Base-by-base conservation (phyloP, 2,888 invertebrate species). In the Luperina nickerlii region DNA sequence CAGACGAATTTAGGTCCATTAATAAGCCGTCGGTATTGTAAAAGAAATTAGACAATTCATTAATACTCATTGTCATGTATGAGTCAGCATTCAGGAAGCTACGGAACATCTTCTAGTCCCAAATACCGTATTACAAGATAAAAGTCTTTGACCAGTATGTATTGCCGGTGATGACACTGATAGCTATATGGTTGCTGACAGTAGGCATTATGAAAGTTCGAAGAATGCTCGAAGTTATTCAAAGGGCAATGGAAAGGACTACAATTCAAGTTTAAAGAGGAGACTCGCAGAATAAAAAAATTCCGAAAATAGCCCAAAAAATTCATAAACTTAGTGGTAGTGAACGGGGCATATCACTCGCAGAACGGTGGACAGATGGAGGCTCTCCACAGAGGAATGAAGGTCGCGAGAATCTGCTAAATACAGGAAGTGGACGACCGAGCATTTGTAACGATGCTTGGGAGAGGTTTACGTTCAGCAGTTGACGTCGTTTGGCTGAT, bases 21-120 rank as follows among this genome's bases (percentile, higher is more conserved):
- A 94, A 94, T 93, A 93, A 90, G 89, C 94, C 93, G 94, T 94
- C 94, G 93, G 90, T 93, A 92, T 93, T 90, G 91, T 91, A 90
- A 90, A 88, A 90, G 92, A 93, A 94, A 95, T 96, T 95, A 95
- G 95, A 95, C 96, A 95, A 96, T 95, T 96, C 96, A 96, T 97
- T 96, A 96, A 91, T 88, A 91, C 91, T 94, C 94, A 96, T 97
- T 96, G 96, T 96, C 86, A 89, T 80, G 86, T 88, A 87, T 96
- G 96, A 97, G 86, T 96, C 96, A 95, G 95, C 95, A 77, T 5
- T 63, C 11, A 48, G n/a, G 8, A 38, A 57, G n/a, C 38, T 45
- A 63, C 11, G 24, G 18, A 60, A 63, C 38, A 8, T 48, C 20
- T 70, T 65, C 27, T 57, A 18, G 80, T 69, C 6, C 54, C 27